Evolutionary conservation across 2,113 vertebrate species (phyloP).

Genomic region (Muscicapa adusta): DNA sequence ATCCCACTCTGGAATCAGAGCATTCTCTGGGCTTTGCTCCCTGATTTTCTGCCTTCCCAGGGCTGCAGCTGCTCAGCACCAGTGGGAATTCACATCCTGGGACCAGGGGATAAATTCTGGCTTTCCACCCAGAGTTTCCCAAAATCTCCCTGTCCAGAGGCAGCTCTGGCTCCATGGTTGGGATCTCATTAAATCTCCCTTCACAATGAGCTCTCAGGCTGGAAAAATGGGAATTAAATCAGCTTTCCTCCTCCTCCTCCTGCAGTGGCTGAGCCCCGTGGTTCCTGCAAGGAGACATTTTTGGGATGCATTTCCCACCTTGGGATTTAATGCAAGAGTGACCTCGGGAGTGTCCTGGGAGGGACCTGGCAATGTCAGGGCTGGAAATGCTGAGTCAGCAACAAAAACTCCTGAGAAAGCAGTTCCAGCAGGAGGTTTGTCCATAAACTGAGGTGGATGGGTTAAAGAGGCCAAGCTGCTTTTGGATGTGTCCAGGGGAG

Average conservation of each 20-base stretch:
- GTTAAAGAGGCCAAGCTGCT: not conserved
- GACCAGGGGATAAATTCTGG: not conserved
- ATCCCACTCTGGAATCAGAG: not conserved
- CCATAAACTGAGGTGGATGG: not conserved
- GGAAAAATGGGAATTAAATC: not conserved
- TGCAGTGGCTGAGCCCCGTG: not conserved
- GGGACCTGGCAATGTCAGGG: rapidly evolving
- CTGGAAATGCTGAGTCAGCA: not conserved
- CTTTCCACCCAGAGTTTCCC: not conserved
- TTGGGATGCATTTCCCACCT: not conserved
- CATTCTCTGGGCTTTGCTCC: not conserved
- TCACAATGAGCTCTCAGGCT: not conserved
- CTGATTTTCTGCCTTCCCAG: not conserved
- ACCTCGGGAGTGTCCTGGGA: not conserved
- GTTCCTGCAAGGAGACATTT: not conserved
- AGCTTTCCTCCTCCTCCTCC: not conserved
- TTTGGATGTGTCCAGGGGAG: not conserved
- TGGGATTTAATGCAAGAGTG: not conserved
- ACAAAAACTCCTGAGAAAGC: not conserved
- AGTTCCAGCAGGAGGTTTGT: not conserved
- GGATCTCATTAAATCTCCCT: not conserved
- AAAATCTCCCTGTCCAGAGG: not conserved
- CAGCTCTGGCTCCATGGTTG: not conserved
- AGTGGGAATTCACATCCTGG: not conserved
- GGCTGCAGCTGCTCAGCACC: not conserved